Conservation (phyloP, 2,888 invertebrate genomes). For the Rhogogaster chlorosoma region DNA sequence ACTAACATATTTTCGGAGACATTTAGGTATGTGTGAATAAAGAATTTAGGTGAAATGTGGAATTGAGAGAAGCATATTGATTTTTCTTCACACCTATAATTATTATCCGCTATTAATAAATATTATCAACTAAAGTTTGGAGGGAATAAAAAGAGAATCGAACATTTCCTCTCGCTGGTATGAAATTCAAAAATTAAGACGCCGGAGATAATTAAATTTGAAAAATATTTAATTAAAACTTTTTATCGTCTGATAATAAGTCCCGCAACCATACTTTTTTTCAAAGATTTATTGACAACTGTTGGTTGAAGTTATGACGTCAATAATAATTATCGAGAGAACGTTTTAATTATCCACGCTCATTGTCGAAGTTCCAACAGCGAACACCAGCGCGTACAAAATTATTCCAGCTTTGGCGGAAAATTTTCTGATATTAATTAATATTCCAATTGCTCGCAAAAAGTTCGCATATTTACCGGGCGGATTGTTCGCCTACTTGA, state of each 20-base stretch:
- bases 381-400: constrained; percentile 23
- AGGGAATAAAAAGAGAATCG: neutral
- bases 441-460: constrained; percentile 41
- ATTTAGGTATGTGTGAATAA: neutral
- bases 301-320: constrained; percentile 58
- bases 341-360: constrained; percentile 67
- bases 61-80: neutral
- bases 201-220: constrained; percentile 54
- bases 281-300: constrained; percentile 59
- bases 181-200: constrained; percentile 37
- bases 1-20: constrained; percentile 28
- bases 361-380: constrained; percentile 45
- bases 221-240: constrained; percentile 63
- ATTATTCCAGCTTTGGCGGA: constrained; percentile 44
- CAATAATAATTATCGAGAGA: constrained; percentile 67
- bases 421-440: constrained; percentile 50
- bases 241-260: constrained; percentile 45
- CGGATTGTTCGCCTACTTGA: constrained; percentile 40
- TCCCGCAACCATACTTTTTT: constrained; percentile 7
- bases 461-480: constrained; percentile 47
- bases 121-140: neutral
- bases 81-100: neutral
- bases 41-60: neutral
- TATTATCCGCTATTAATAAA: neutral
- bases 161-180: neutral